Conservation (phyloP, 2,113 vertebrate species). For the Daboia siamensis region DNA sequence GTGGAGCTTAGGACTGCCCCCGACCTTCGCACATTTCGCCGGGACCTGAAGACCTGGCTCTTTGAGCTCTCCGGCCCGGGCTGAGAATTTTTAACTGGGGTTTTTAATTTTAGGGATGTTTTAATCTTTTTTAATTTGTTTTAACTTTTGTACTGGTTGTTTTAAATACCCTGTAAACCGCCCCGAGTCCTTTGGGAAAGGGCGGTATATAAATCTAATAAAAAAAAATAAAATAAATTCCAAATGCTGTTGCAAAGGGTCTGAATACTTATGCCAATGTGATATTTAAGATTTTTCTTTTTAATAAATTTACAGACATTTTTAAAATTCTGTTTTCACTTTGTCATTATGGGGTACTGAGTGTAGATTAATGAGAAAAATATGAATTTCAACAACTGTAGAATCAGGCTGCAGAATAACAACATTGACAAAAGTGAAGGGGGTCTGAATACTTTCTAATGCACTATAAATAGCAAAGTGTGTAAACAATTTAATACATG, state of each 20-base stretch:
- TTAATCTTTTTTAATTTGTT: too few species aligned
- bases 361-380: not conserved
- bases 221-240: too few species aligned
- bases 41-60: too few species aligned
- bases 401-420: not conserved
- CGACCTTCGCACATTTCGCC: too few species aligned
- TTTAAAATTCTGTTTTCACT: not conserved
- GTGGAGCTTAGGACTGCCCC: too few species aligned
- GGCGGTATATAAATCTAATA: too few species aligned
- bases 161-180: too few species aligned
- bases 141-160: too few species aligned
- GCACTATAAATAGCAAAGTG: not conserved
- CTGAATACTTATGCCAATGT: not conserved
- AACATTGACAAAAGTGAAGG: not conserved
- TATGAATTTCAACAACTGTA: not conserved
- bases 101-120: too few species aligned
- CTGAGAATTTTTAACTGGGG: too few species aligned
- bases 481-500: not conserved
- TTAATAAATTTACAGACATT: not conserved
- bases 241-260: not conserved
- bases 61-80: too few species aligned
- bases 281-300: not conserved
- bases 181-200: too few species aligned
- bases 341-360: not conserved
- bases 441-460: not conserved